Conservation (phyloP, 2,797 vertebrate genomes). For the Euthynnus affinis region DNA sequence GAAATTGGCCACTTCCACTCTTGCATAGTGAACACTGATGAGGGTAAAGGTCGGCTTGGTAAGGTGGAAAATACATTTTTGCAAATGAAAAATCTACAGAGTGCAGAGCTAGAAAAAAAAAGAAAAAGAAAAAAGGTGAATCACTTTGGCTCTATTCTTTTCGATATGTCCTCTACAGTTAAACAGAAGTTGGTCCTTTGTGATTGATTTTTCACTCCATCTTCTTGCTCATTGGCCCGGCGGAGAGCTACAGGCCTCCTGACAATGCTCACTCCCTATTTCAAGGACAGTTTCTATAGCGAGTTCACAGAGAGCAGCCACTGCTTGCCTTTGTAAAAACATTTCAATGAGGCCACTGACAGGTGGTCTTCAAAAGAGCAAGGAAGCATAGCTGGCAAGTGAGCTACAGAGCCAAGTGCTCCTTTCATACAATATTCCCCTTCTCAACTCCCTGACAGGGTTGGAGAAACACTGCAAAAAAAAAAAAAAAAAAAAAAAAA, state of each 20-base stretch:
- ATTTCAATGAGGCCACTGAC: constrained; percentile 79
- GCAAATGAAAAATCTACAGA: constrained; percentile 28
- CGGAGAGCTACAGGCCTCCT: constrained; percentile 59
- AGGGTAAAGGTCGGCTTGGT: constrained; percentile 37
- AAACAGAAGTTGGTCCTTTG: constrained; percentile 41
- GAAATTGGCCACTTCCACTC: constrained; percentile 54
- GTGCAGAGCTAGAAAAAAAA: background rate
- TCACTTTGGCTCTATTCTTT: constrained; percentile 39
- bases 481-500: constrained; percentile 20
- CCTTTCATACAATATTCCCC: constrained; percentile 59
- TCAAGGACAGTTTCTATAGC: constrained; percentile 68
- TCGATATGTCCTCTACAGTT: constrained; percentile 41
- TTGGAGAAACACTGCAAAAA: constrained; percentile 41
- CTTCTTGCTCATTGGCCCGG: constrained; percentile 56
- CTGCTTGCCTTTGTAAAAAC: constrained; percentile 72
- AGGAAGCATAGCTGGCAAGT: constrained; percentile 68
- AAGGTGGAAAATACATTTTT: constrained; percentile 39
- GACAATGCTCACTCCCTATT: constrained; percentile 69
- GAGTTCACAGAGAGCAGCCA: constrained; percentile 57
- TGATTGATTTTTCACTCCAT: constrained; percentile 61
- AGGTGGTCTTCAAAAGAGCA: constrained; percentile 76
- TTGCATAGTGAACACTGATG: constrained; percentile 43
- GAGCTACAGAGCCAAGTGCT: constrained; percentile 58
- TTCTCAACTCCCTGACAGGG: constrained; percentile 58
- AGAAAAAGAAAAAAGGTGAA: constrained; percentile 5